Conservation (phyloP, 2,113 vertebrate species). For the Herpailurus yagouaroundi region DNA sequence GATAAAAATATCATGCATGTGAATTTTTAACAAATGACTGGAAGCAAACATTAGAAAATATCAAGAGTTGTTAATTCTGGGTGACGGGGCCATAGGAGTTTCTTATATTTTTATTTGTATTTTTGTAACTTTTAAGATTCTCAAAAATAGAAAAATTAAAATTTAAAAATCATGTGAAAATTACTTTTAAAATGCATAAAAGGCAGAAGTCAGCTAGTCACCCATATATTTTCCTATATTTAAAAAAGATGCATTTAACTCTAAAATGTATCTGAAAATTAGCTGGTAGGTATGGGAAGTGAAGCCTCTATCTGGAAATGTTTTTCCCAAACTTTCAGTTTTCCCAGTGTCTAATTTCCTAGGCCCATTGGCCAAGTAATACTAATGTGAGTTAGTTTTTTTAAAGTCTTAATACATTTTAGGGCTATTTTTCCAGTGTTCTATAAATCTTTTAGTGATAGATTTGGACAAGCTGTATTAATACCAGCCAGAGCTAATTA, state of each 20-base stretch:
- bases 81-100: neutral
- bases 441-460: constrained; percentile 18
- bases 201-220: constrained; percentile 23
- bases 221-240: neutral
- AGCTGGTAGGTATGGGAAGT: constrained; percentile 31
- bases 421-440: constrained; percentile 22
- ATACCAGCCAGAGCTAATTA: neutral
- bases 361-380: neutral
- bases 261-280: constrained; percentile 52
- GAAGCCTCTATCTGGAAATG: neutral
- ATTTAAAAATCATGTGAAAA: constrained; percentile 32
- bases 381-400: constrained; percentile 27
- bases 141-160: constrained; percentile 23
- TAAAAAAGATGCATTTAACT: constrained; percentile 38
- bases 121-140: constrained; percentile 37
- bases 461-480: constrained; percentile 25
- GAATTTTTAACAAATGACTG: constrained; percentile 36
- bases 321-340: neutral
- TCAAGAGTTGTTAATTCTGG: neutral
- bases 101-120: neutral
- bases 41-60: constrained; percentile 33
- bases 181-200: constrained; percentile 15
- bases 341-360: constrained; percentile 13
- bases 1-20: neutral
- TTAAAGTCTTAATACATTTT: constrained; percentile 49